phyloP scores from a whole-genome alignment of 1,140 invertebrate genomes.

The Mamestra configurata region DNA sequence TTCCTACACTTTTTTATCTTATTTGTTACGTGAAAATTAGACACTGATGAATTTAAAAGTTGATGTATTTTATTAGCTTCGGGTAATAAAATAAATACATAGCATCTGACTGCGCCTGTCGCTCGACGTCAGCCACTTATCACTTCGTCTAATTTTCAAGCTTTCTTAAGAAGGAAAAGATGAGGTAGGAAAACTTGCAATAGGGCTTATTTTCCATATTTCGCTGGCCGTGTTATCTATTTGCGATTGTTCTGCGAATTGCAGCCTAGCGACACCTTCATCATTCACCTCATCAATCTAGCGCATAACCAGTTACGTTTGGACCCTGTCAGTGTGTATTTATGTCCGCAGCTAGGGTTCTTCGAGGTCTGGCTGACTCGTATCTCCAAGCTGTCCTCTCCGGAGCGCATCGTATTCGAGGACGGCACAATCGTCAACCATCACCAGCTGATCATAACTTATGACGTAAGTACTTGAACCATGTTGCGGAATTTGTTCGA shows the following conservation, averaged over 20 bases:
- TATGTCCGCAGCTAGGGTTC: slow-evolving; percentile 91
- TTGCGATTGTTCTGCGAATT: slow-evolving; percentile 22
- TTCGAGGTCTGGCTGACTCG: slow-evolving; percentile 98
- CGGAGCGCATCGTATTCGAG: slow-evolving; percentile 95
- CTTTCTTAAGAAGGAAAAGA: too few species aligned
- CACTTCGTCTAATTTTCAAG: too few species aligned
- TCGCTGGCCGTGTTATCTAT: background rate
- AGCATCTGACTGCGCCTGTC: too few species aligned
- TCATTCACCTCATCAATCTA: slow-evolving; percentile 19
- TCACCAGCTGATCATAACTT: slow-evolving; percentile 95
- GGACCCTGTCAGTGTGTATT: slow-evolving; percentile 51
- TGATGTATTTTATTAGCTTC: too few species aligned
- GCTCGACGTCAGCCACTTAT: too few species aligned
- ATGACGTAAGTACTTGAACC: slow-evolving; percentile 93
- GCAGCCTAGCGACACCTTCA: slow-evolving; percentile 9
- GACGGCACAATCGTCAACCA: slow-evolving; percentile 96
- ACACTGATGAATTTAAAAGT: too few species aligned
- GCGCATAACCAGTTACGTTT: slow-evolving; percentile 17
- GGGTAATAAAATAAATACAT: too few species aligned
- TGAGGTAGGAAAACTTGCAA: too few species aligned
- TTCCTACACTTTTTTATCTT: background rate
- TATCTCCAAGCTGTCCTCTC: slow-evolving; percentile 94
- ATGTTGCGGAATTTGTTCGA: background rate
- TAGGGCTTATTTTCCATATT: too few species aligned
- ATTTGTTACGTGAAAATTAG: background rate